Evolutionary conservation across 1,140 invertebrate species (phyloP).

Genomic region (Aphelinus atriplicis): DNA sequence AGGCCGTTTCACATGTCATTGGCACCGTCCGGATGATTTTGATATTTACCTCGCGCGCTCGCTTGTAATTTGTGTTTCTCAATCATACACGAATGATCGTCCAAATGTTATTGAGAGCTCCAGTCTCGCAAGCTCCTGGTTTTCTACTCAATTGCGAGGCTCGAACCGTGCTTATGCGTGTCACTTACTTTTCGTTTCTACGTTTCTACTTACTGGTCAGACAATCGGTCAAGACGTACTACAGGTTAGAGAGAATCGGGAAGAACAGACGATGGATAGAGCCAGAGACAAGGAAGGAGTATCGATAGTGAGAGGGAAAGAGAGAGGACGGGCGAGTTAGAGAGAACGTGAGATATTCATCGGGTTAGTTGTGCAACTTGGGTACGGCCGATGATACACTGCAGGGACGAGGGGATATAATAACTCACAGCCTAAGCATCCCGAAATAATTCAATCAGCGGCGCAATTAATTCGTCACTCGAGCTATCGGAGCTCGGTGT

Average conservation of each 20-base stretch:
- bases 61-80: not conserved
- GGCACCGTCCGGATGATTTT: not conserved
- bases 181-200: not conserved
- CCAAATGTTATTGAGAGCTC: not conserved
- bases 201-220: not conserved
- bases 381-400: too few relatives aligned
- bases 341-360: not conserved
- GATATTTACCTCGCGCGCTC: not conserved
- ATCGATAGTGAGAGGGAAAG: not conserved
- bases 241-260: constrained; percentile 13
- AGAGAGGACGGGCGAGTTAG: not conserved
- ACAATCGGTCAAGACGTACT: constrained; percentile 16
- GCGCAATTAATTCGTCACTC: too few relatives aligned
- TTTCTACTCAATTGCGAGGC: not conserved
- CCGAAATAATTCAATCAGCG: too few relatives aligned
- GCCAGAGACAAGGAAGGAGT: not conserved
- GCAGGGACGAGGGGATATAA: too few relatives aligned
- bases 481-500: too few relatives aligned
- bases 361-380: too few relatives aligned
- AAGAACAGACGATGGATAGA: not conserved
- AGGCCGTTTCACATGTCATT: too few relatives aligned
- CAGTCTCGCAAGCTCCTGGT: constrained; percentile 1
- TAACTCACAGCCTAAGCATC: too few relatives aligned
- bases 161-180: not conserved
- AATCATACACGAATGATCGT: not conserved